Conservation (phyloP, 2,113 vertebrate species). For the Elanus axillaris region DNA sequence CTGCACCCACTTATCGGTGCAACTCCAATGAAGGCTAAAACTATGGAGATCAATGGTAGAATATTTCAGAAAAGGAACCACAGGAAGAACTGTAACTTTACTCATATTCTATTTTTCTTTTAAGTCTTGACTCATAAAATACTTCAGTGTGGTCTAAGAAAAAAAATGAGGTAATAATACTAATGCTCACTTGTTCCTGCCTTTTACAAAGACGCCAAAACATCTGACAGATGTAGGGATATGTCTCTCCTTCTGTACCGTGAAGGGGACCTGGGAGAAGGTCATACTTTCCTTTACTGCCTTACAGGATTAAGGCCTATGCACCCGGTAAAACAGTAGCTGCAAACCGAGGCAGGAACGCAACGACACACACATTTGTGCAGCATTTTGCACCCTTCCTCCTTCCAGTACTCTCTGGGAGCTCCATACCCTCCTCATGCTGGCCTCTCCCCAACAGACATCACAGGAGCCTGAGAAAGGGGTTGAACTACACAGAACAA, state of each 20-base stretch:
- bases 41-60: neutral
- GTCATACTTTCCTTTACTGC: neutral
- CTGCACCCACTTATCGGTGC: neutral
- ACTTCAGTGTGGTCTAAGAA: neutral
- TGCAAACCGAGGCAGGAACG: neutral
- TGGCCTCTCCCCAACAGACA: neutral
- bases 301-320: neutral
- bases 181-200: neutral
- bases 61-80: neutral
- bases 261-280: neutral
- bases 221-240: neutral
- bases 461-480: neutral
- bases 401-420: neutral
- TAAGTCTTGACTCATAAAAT: neutral
- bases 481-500: slow-evolving; percentile 16
- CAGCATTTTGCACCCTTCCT: neutral
- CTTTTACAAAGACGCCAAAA: neutral
- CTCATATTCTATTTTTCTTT: neutral
- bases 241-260: neutral
- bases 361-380: neutral
- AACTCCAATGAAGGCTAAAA: neutral
- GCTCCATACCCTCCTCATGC: neutral
- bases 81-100: neutral
- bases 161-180: neutral
- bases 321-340: neutral